Conservation (phyloP, 2,888 invertebrate species). For the Drosophila tanythrix region DNA sequence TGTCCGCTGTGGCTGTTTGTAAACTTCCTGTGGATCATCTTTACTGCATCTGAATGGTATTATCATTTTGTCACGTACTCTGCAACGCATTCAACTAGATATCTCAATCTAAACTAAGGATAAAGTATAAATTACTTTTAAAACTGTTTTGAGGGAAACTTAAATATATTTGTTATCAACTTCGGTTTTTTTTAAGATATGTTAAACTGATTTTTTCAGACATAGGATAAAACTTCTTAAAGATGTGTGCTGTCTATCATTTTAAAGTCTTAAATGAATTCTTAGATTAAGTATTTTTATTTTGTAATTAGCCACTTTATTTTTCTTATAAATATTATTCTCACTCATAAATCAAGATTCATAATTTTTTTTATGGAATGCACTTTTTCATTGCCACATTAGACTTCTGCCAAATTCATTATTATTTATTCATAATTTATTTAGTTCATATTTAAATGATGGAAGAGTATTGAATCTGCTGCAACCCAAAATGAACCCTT, state of each 20-base stretch:
- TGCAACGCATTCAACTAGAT: background rate
- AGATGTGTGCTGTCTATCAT: background rate
- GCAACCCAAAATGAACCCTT: background rate
- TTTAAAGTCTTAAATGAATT: background rate
- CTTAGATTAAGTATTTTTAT: background rate
- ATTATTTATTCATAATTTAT: too few species aligned
- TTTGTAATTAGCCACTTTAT: background rate
- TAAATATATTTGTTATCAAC: background rate
- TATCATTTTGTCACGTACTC: background rate
- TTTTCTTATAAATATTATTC: background rate
- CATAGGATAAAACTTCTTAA: too few species aligned
- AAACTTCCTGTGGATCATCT: slow-evolving; percentile 24
- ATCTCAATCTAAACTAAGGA: background rate
- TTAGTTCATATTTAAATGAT: background rate
- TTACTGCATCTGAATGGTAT: background rate
- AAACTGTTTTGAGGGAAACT: background rate
- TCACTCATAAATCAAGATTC: background rate
- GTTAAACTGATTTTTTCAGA: too few species aligned
- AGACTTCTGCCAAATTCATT: background rate
- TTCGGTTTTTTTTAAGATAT: too few species aligned
- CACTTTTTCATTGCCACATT: background rate
- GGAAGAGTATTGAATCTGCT: background rate
- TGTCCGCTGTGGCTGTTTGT: slow-evolving; percentile 5
- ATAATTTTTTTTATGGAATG: background rate
- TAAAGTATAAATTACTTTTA: background rate